Conservation (phyloP, 2,888 invertebrate genomes). For the Anagyrus pseudococci region DNA sequence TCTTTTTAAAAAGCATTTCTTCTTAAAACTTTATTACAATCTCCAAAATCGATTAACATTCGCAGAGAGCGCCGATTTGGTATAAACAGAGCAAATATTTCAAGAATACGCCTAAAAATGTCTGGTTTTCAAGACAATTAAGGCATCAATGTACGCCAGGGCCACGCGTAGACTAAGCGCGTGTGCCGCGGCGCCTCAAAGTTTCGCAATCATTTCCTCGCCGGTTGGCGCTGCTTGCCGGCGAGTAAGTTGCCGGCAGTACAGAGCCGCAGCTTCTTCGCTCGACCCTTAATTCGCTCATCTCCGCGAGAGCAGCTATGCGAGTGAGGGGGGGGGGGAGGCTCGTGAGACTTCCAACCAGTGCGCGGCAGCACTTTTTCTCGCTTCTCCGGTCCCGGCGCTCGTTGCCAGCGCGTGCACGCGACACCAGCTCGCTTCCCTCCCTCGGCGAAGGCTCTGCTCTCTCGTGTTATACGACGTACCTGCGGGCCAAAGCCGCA, state of each 20-base stretch:
- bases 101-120: too few relatives aligned
- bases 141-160: too few relatives aligned
- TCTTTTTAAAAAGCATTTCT: too few relatives aligned
- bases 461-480: background rate
- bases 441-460: background rate
- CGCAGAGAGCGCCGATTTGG: too few relatives aligned
- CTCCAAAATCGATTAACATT: too few relatives aligned
- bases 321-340: background rate
- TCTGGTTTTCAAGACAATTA: too few relatives aligned
- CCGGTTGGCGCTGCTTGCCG: conserved; percentile 3
- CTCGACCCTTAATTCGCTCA: background rate
- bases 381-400: background rate
- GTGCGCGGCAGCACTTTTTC: background rate
- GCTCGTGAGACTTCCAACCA: too few relatives aligned
- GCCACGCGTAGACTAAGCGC: too few relatives aligned
- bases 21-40: too few relatives aligned
- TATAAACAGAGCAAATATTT: too few relatives aligned
- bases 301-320: background rate
- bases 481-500: conserved; percentile 30
- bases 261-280: background rate
- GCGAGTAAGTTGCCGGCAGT: background rate
- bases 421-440: background rate
- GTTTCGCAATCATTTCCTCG: too few relatives aligned
- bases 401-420: background rate
- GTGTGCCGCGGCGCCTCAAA: too few relatives aligned